A percentile compares a stretch with the other conserved stretches of the same genome.
phyloP scores from a whole-genome alignment of 2,113 vertebrate genomes.

The Tetrao urogallus region DNA sequence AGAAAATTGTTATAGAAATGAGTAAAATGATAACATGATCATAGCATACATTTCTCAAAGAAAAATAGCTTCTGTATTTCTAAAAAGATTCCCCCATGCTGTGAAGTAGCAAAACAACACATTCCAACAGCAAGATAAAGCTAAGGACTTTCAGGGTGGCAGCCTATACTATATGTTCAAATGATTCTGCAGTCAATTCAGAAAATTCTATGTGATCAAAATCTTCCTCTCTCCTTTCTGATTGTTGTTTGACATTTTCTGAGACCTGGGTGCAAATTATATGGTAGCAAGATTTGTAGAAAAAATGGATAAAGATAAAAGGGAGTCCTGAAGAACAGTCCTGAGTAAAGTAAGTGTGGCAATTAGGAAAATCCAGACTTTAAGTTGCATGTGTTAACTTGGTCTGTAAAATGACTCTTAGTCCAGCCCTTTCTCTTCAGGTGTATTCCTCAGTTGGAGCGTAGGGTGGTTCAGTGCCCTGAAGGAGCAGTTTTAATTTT shows the following conservation, averaged over 20 bases:
- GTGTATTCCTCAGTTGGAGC: neutral
- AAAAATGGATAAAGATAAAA: neutral
- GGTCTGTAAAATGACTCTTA: neutral
- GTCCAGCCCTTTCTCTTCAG: neutral
- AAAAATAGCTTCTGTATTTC: constrained; percentile 12
- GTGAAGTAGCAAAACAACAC: neutral
- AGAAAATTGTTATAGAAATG: neutral
- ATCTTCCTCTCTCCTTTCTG: neutral
- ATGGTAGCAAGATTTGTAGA: neutral
- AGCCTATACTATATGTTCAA: neutral
- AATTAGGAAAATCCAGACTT: neutral
- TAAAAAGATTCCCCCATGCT: neutral
- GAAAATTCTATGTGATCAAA: neutral
- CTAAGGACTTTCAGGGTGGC: neutral
- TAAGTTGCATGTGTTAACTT: neutral
- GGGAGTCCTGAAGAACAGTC: neutral
- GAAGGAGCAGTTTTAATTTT: neutral
- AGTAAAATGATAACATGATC: neutral
- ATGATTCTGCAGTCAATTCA: neutral
- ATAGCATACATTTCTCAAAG: neutral
- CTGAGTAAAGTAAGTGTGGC: neutral
- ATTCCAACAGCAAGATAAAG: neutral
- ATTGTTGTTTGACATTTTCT: neutral
- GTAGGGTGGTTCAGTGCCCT: neutral
- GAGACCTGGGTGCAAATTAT: neutral